Evolutionary conservation across 35 echinoderm and acorn worm species (phyloP), one percentile per base, ranked within the genome.

Genomic region (Apostichopus californicus): DNA sequence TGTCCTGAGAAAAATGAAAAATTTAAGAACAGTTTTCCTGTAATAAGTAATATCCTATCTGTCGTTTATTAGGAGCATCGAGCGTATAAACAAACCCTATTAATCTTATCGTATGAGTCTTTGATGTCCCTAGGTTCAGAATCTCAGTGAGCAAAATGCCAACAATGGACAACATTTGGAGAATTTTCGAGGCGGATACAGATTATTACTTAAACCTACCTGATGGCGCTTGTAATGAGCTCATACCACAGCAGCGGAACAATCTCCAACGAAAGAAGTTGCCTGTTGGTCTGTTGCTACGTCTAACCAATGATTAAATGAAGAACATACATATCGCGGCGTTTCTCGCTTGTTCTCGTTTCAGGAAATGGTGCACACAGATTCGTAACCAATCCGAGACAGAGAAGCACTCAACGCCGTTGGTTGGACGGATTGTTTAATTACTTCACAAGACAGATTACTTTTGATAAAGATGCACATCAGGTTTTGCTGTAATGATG

Each of bases 391-490:
- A 85, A 54, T 21, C 52, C 55, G 3, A 85, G 81, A 85, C 81
- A 85, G 11, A 15, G 55, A 57, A 85, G 21, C 55, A 85, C 22
- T 85, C 81, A 58, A 85, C 34, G 55, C 81, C 55, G 28, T 85
- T 59, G 81, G 81, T 85, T 85, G 81, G 55, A 85, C 52, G 81
- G 56, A 85, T 58, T 85, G 81, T 85, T 85, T 85, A 85, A 85
- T 85, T 85, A 85, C 81, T 85, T 85, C 81, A 85, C 81, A 55
- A 6, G 81, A 55, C 20, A 58, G 28, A 56, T 85, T 85, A 22
- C 81, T 85, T 58, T 17, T 14, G 81, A 85, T 23, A 59, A 85
- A 85, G 2, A 85, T 55, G 55, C 55, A 59, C 54, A 15, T 58
- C 55, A 18, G 15, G 12, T 55, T 20, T 58, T 52, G 81, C 52